These are phyloP conservation scores for Carcina quercana DNA, from an alignment of 2,888 invertebrate species.

Conservation along the genomic window DNA sequence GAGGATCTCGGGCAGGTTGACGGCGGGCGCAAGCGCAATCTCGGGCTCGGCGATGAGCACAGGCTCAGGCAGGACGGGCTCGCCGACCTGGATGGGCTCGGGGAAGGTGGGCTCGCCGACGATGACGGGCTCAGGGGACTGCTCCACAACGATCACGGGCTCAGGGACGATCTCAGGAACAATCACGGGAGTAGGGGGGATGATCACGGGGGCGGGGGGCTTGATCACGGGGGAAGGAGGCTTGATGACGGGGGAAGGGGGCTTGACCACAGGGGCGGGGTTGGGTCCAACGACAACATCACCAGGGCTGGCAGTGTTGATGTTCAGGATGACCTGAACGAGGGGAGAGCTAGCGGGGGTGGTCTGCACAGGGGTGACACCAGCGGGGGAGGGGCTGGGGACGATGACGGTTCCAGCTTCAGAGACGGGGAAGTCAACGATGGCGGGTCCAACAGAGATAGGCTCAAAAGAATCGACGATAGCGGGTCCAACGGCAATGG, in stretches of 20 bases:
- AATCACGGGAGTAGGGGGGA: conserved; percentile 2
- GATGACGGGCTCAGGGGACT: background rate
- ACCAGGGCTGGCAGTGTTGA: conserved; percentile 9
- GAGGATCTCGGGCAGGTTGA: too few relatives aligned
- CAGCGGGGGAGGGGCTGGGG: conserved; percentile 15
- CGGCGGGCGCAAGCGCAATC: too few relatives aligned
- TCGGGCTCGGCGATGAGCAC: too few relatives aligned
- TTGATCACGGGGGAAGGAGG: conserved; percentile 4
- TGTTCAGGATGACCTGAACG: conserved; percentile 26
- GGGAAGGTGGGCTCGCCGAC: conserved; percentile 10
- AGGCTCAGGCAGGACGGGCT: conserved; percentile 15
- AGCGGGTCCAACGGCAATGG: too few relatives aligned
- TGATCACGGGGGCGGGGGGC: background rate
- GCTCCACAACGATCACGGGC: conserved; percentile 1
- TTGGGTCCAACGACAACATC: conserved; percentile 2
- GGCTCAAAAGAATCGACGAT: too few relatives aligned
- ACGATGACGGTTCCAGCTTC: conserved; percentile 8
- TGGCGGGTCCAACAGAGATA: conserved; percentile 19
- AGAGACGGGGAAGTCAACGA: conserved; percentile 14
- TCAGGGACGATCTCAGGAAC: conserved; percentile 5
- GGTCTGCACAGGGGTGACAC: conserved; percentile 9
- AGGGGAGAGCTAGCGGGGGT: conserved; percentile 15
- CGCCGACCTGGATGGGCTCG: too few relatives aligned
- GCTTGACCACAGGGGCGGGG: conserved; percentile 5
- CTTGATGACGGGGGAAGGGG: background rate